These are phyloP conservation scores for Agonopterix alstromeriana DNA, from an alignment of 2,888 invertebrate genomes.

Conservation along the genomic window DNA sequence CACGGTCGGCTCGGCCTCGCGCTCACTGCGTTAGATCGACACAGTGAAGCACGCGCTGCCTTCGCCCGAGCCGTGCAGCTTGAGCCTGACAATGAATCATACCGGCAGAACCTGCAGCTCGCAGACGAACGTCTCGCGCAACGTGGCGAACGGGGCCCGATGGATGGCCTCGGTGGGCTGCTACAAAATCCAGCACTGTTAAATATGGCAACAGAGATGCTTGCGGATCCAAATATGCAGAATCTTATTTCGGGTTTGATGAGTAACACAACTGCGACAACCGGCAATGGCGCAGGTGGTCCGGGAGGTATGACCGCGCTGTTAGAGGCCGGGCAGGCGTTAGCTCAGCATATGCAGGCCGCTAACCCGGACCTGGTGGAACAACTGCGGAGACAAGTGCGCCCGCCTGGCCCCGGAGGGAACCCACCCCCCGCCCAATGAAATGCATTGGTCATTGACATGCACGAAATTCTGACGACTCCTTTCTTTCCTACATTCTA, in stretches of 20 bases:
- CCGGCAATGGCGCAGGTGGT: constrained; percentile 15
- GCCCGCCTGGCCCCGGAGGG: constrained; percentile 40
- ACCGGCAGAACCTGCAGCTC: constrained; percentile 89
- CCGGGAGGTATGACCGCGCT: constrained; percentile 53
- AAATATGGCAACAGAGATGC: constrained; percentile 90
- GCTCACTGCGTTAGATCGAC: constrained; percentile 88
- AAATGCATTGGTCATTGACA: no score
- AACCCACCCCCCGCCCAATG: constrained; percentile 24
- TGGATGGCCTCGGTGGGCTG: constrained; percentile 80
- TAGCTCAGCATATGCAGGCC: constrained; percentile 88
- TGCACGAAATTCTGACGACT: no score
- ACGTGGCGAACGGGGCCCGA: constrained; percentile 78
- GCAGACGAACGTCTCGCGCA: constrained; percentile 83
- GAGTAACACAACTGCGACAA: constrained; percentile 33
- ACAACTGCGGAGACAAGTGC: constrained; percentile 82
- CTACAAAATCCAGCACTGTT: constrained; percentile 89
- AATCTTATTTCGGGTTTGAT: constrained; percentile 82
- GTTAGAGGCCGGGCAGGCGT: constrained; percentile 83
- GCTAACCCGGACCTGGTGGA: constrained; percentile 90
- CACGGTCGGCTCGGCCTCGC: constrained; percentile 95
- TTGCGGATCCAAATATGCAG: constrained; percentile 90
- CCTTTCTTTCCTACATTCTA: no score
- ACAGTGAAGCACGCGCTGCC: constrained; percentile 89
- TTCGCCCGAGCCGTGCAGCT: constrained; percentile 92
- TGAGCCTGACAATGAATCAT: constrained; percentile 95